Percentiles rank a stretch among this genome's conserved stretches.
Evolutionary conservation across 53 echinoderm and acorn worm genomes (phyloP).

Genomic region (Antedon mediterranea): DNA sequence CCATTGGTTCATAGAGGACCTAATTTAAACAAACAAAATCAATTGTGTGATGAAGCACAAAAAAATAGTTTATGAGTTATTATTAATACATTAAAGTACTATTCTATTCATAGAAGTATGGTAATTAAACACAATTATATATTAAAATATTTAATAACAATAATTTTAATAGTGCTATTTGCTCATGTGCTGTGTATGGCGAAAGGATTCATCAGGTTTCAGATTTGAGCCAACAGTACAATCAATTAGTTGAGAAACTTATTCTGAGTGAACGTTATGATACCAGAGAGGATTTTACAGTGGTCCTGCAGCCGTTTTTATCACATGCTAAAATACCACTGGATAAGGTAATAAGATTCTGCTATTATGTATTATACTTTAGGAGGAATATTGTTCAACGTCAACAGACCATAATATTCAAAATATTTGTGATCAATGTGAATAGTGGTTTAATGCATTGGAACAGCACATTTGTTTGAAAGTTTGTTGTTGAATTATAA

Average conservation of each 20-base stretch:
- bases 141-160: no score
- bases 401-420: no score
- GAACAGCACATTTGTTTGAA: no score
- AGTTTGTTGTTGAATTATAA: no score
- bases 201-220: neutral
- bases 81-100: no score
- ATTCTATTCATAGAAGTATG: no score
- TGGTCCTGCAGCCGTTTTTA: constrained; percentile 5
- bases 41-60: no score
- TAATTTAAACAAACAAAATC: no score
- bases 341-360: neutral
- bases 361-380: neutral
- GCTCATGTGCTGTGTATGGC: constrained; percentile 9
- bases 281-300: constrained; percentile 4
- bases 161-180: constrained; percentile 15
- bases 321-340: neutral
- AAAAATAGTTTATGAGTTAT: neutral
- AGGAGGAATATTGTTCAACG: neutral
- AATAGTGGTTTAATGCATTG: no score
- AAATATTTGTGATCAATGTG: no score
- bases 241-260: neutral
- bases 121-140: no score
- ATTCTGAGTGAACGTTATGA: constrained; percentile 3
- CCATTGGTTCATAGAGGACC: no score
- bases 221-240: neutral